These are phyloP conservation scores for Microctenopoma steveboyesi DNA, from an alignment of 2,797 vertebrate genomes.

Conservation along the genomic window DNA sequence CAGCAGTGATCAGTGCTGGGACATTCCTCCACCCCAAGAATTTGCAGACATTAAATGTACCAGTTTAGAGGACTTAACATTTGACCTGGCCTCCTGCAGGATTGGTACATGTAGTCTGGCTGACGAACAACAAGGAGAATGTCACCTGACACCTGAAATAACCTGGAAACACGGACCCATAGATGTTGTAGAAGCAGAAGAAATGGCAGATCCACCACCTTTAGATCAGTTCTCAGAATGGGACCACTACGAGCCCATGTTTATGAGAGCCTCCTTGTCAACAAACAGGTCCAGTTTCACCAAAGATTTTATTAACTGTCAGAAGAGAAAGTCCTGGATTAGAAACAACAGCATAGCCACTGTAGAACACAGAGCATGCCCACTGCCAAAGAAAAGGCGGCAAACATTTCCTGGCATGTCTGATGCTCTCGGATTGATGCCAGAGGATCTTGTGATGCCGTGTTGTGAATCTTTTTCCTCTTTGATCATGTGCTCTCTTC, in stretches of 20 bases:
- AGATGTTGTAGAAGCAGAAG: constrained; percentile 44
- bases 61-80: constrained; percentile 66
- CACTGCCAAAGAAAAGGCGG: constrained; percentile 72
- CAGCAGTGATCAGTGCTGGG: constrained; percentile 54
- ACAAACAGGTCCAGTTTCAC: constrained; percentile 72
- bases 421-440: constrained; percentile 28
- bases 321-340: constrained; percentile 62
- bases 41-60: constrained; percentile 75
- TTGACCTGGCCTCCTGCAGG: constrained; percentile 65
- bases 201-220: constrained; percentile 36
- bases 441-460: constrained; percentile 60
- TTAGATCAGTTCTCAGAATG: constrained; percentile 64
- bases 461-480: constrained; percentile 79
- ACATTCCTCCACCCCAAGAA: constrained; percentile 76
- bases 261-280: constrained; percentile 64
- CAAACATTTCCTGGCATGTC: constrained; percentile 82
- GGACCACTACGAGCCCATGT: constrained; percentile 54
- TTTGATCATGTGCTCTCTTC: constrained; percentile 70
- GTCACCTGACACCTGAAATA: not conserved
- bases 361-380: constrained; percentile 62
- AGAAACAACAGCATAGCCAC: constrained; percentile 76
- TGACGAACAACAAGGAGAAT: not conserved
- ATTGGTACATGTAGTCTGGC: constrained; percentile 37
- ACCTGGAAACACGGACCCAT: constrained; percentile 42
- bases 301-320: constrained; percentile 71